Evolutionary conservation across 2,888 invertebrate species (phyloP).

Genomic region (Subacronicta megacephala): DNA sequence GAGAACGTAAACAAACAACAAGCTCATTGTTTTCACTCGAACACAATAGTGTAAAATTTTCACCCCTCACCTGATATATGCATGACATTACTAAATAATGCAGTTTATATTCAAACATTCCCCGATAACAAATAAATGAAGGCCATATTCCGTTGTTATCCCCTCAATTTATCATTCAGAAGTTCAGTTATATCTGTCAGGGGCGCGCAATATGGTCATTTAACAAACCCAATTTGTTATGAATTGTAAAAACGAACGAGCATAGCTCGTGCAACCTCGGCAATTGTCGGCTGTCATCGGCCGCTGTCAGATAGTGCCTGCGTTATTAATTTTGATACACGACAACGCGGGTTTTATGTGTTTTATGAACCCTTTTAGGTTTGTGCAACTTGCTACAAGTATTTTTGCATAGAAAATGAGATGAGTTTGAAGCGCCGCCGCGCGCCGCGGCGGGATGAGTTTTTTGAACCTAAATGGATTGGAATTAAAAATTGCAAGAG

Average conservation of each 20-base stretch:
- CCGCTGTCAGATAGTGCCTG: conserved; percentile 18
- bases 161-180: conserved; percentile 14
- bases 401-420: conserved; percentile 29
- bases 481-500: conserved; percentile 30
- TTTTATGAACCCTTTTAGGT: conserved; percentile 5
- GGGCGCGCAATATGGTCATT: conserved; percentile 5
- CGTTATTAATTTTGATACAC: conserved; percentile 47
- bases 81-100: not conserved
- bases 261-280: conserved; percentile 21
- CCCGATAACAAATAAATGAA: conserved; percentile 16
- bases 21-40: conserved; percentile 1
- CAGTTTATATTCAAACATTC: conserved; percentile 19
- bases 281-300: conserved; percentile 26
- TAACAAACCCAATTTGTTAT: conserved; percentile 23
- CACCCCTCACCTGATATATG: not conserved
- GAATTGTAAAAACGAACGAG: conserved; percentile 18
- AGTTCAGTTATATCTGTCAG: conserved; percentile 26
- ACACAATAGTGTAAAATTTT: conserved; percentile 1
- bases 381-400: conserved; percentile 18
- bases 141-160: conserved; percentile 5
- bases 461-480: conserved; percentile 33
- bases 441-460: conserved; percentile 17
- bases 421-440: conserved; percentile 1
- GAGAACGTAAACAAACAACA: too few species aligned
- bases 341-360: conserved; percentile 15